phyloP scores from a whole-genome alignment of 2,113 vertebrate genomes.

The Strigops habroptila region DNA sequence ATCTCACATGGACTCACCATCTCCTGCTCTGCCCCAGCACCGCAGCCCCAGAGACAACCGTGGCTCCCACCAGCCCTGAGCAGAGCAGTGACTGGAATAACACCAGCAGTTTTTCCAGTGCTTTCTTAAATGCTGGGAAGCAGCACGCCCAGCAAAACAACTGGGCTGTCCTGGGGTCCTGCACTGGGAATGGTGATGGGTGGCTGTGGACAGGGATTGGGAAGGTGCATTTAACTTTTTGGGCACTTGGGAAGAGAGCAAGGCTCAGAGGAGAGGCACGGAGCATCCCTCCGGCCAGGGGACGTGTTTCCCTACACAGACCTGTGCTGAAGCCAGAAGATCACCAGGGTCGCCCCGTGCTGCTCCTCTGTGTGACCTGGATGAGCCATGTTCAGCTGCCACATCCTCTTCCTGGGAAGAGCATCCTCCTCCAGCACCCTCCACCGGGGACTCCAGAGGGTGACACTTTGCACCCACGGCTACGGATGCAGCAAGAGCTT shows the following conservation, averaged over 20 bases:
- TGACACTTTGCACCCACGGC: rapidly evolving
- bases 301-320: neutral
- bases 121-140: neutral
- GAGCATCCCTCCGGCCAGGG: neutral
- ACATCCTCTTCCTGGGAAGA: rapidly evolving
- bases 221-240: neutral
- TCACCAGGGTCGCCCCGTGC: rapidly evolving
- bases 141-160: rapidly evolving
- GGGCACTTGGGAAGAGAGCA: neutral
- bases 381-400: neutral
- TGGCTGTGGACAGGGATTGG: neutral
- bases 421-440: neutral
- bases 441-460: rapidly evolving
- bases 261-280: neutral
- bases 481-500: neutral
- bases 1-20: rapidly evolving
- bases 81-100: neutral
- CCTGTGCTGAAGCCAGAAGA: neutral
- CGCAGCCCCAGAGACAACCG: rapidly evolving
- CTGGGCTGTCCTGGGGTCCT: neutral
- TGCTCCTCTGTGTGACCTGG: neutral
- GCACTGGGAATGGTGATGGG: rapidly evolving
- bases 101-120: rapidly evolving
- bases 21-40: neutral
- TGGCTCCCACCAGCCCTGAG: neutral